Percentiles rank a stretch among this genome's conserved stretches.
phyloP scores from a whole-genome alignment of 2,113 vertebrate species.

The Rhadina sibilatrix region DNA sequence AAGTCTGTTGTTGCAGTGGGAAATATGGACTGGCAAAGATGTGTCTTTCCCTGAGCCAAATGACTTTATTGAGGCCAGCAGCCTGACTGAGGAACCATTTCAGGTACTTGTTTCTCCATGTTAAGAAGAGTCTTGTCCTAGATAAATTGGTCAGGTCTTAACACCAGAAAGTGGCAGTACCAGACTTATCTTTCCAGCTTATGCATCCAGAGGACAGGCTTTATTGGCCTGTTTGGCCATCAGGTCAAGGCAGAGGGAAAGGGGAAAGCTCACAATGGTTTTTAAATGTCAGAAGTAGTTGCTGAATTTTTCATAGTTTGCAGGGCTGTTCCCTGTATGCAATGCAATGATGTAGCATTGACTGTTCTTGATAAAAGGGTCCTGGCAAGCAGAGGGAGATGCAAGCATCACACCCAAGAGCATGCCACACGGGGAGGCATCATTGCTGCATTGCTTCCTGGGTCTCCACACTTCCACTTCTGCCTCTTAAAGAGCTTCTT shows the following conservation, averaged over 20 bases:
- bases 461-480: neutral
- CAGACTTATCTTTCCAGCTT: neutral
- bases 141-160: neutral
- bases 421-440: neutral
- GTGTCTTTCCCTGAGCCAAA: slow-evolving; percentile 28
- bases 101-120: neutral
- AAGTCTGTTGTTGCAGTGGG: slow-evolving; percentile 43
- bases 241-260: neutral
- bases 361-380: neutral
- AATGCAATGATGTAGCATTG: neutral
- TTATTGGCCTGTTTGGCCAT: neutral
- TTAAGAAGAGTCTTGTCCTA: neutral
- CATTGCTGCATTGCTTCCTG: neutral
- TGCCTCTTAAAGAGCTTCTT: neutral
- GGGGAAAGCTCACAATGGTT: neutral
- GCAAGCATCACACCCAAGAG: neutral
- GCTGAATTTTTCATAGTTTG: neutral
- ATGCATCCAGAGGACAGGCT: neutral
- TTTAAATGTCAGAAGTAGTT: neutral
- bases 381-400: neutral
- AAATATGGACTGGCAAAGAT: slow-evolving; percentile 21
- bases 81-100: neutral
- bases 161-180: neutral
- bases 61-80: neutral
- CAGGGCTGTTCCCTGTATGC: neutral